These are phyloP conservation scores for Tuberolachnus salignus DNA, from an alignment of 2,888 invertebrate species.

Conservation along the genomic window DNA sequence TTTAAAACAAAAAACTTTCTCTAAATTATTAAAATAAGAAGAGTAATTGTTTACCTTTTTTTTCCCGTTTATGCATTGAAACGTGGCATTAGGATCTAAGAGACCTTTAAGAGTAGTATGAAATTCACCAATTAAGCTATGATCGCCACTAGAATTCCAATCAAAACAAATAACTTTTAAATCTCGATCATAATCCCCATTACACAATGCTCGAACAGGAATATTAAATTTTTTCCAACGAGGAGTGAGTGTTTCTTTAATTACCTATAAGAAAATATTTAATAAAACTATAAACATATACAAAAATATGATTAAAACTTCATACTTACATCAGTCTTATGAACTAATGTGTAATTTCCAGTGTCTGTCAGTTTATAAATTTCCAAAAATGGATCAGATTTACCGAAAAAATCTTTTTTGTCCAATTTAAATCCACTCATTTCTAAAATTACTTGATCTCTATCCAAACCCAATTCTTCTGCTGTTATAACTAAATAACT, in stretches of 20 bases:
- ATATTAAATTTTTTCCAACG: constrained; percentile 65
- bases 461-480: constrained; percentile 62
- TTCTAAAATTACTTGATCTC: constrained; percentile 62
- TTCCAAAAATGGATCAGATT: constrained; percentile 62
- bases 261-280: constrained; percentile 28
- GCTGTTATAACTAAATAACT: constrained; percentile 60
- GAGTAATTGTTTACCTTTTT: constrained; percentile 60
- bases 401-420: constrained; percentile 62
- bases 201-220: constrained; percentile 63
- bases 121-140: constrained; percentile 65
- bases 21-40: constrained; percentile 14
- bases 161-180: constrained; percentile 66
- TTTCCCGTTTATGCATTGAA: constrained; percentile 62
- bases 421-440: constrained; percentile 62
- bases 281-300: not conserved
- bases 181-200: constrained; percentile 65
- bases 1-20: too few species aligned
- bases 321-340: constrained; percentile 65
- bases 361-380: constrained; percentile 63
- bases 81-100: constrained; percentile 61
- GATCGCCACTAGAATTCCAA: constrained; percentile 64
- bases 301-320: not conserved
- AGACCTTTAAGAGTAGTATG: constrained; percentile 63
- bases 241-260: constrained; percentile 65
- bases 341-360: constrained; percentile 64